Evolutionary conservation across 2,888 invertebrate genomes (phyloP).

Genomic region (Heliconius cydno): DNA sequence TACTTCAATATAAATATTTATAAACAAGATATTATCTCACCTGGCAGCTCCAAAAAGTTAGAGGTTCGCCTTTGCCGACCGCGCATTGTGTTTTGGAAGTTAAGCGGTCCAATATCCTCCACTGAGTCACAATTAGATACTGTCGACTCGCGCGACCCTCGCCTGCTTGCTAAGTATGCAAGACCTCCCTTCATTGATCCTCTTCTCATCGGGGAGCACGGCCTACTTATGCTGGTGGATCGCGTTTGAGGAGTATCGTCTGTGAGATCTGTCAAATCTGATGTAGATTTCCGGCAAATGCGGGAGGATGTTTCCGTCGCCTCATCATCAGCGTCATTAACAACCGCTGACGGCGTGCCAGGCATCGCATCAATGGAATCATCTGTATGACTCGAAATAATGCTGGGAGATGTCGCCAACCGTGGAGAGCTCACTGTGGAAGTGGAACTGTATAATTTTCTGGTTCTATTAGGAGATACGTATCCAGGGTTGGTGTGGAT

Average conservation of each 20-base stretch:
- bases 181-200: constrained; percentile 87
- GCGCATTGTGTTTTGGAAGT: constrained; percentile 90
- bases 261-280: constrained; percentile 87
- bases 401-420: constrained; percentile 75
- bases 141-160: constrained; percentile 92
- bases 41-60: constrained; percentile 93
- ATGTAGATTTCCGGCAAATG: constrained; percentile 89
- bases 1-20: background rate
- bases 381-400: constrained; percentile 79
- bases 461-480: constrained; percentile 78
- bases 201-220: constrained; percentile 86
- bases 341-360: constrained; percentile 69
- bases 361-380: constrained; percentile 75
- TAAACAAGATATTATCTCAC: constrained; percentile 71
- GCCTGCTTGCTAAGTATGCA: constrained; percentile 92
- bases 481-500: constrained; percentile 86
- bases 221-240: constrained; percentile 84
- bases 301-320: constrained; percentile 75
- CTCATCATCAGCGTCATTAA: constrained; percentile 76
- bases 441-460: constrained; percentile 74
- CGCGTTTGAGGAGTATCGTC: constrained; percentile 84
- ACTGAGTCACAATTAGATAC: constrained; percentile 86
- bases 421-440: constrained; percentile 77
- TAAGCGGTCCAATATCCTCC: constrained; percentile 91
- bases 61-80: constrained; percentile 92